phyloP scores from a whole-genome alignment of 2,888 invertebrate genomes.

The Erebia aethiops region DNA sequence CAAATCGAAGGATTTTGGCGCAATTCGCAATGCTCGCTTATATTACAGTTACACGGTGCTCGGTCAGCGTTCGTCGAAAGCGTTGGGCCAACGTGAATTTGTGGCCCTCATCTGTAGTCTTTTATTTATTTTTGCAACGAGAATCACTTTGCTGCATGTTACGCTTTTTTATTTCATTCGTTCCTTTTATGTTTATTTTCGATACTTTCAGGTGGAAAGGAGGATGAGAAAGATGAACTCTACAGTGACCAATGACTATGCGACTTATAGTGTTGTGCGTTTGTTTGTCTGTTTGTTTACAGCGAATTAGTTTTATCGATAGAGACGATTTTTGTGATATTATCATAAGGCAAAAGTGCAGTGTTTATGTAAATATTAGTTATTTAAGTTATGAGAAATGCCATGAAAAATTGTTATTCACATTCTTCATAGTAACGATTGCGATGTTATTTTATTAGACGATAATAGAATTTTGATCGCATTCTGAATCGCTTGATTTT shows the following conservation, averaged over 20 bases:
- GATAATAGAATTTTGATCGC: conserved; percentile 42
- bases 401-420: conserved; percentile 68
- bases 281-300: conserved; percentile 53
- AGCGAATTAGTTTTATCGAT: conserved; percentile 61
- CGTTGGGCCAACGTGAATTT: no score
- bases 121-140: conserved; percentile 25
- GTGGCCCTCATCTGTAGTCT: conserved; percentile 15
- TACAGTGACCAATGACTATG: conserved; percentile 71
- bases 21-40: no score
- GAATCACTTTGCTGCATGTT: conserved; percentile 37
- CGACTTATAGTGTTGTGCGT: conserved; percentile 57
- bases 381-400: conserved; percentile 67
- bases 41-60: no score
- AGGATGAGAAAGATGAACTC: conserved; percentile 76
- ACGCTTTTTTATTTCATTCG: conserved; percentile 48
- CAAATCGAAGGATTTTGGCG: no score
- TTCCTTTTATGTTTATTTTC: conserved; percentile 71
- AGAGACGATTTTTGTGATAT: conserved; percentile 81
- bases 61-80: no score
- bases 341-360: conserved; percentile 72
- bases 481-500: conserved; percentile 36
- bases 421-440: conserved; percentile 61
- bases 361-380: conserved; percentile 74
- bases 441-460: conserved; percentile 49
- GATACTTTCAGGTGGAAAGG: conserved; percentile 78